Evolutionary conservation across 2,888 invertebrate genomes (phyloP).

Genomic region (Eulithis prunata): DNA sequence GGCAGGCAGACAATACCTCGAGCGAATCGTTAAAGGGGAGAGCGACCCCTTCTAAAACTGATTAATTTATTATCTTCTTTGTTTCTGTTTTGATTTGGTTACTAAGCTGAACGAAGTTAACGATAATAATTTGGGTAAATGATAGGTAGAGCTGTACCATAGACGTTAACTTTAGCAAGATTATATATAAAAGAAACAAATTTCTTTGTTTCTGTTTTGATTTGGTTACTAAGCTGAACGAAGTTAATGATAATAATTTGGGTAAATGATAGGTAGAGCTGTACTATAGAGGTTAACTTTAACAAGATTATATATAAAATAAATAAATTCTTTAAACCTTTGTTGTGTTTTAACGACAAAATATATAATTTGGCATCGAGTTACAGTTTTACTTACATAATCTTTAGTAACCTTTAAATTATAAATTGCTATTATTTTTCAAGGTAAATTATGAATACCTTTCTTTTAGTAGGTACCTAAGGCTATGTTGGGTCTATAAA

Average conservation of each 20-base stretch:
- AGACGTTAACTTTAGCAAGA: too few species aligned
- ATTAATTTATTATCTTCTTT: slow-evolving; percentile 83
- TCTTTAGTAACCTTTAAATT: too few species aligned
- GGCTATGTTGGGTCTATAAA: slow-evolving; percentile 37
- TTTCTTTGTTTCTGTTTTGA: slow-evolving; percentile 81
- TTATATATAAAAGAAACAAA: too few species aligned
- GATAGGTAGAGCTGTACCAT: too few species aligned
- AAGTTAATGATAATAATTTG: slow-evolving; percentile 25
- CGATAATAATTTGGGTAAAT: slow-evolving; percentile 16
- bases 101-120: slow-evolving; percentile 36
- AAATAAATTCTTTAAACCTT: too few species aligned
- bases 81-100: slow-evolving; percentile 78
- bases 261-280: slow-evolving; percentile 12
- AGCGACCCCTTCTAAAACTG: slow-evolving; percentile 75
- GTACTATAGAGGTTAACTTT: too few species aligned
- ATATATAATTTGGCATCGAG: too few species aligned
- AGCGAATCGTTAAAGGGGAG: slow-evolving; percentile 80
- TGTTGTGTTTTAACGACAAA: too few species aligned
- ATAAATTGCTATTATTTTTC: too few species aligned
- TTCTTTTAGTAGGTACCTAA: background rate
- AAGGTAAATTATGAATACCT: too few species aligned
- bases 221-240: slow-evolving; percentile 53
- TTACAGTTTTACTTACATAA: too few species aligned
- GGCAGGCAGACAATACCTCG: slow-evolving; percentile 76
- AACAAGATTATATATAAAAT: too few species aligned